These are phyloP conservation scores for Anneissia japonica DNA, from an alignment of 35 echinoderm and acorn worm genomes.

Conservation along the genomic window DNA sequence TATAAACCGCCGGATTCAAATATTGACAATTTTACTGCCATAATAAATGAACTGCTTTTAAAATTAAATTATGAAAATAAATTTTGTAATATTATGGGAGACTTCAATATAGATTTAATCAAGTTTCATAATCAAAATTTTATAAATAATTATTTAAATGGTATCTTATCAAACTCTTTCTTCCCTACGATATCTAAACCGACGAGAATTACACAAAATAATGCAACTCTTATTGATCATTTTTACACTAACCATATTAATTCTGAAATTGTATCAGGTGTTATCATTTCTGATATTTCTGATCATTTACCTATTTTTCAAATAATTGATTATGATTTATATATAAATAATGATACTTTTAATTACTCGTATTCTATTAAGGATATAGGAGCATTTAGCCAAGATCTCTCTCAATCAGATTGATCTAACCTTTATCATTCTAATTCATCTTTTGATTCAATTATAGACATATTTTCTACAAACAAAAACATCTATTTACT, in stretches of 20 bases:
- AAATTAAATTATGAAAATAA: not conserved
- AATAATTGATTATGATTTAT: not conserved
- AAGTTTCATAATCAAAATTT: not conserved
- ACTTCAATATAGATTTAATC: not conserved
- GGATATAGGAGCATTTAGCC: not conserved
- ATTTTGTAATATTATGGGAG: not conserved
- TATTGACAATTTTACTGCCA: not conserved
- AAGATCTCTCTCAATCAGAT: not conserved
- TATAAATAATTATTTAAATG: not conserved
- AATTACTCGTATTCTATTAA: not conserved
- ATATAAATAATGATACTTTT: not conserved
- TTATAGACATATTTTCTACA: not conserved
- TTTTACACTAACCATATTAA: not conserved
- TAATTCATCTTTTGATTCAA: not conserved
- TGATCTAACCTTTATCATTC: not conserved
- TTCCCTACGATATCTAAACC: not conserved
- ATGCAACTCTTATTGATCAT: not conserved
- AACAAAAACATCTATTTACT: not conserved
- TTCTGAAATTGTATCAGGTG: not conserved
- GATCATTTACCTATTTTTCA: constrained; percentile 2
- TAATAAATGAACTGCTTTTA: not conserved
- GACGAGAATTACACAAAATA: constrained; percentile 6
- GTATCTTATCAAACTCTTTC: not conserved
- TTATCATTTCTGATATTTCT: not conserved
- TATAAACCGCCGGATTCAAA: not conserved